phyloP scores from a whole-genome alignment of 2,888 invertebrate species.

The Idaea dimidiata region DNA sequence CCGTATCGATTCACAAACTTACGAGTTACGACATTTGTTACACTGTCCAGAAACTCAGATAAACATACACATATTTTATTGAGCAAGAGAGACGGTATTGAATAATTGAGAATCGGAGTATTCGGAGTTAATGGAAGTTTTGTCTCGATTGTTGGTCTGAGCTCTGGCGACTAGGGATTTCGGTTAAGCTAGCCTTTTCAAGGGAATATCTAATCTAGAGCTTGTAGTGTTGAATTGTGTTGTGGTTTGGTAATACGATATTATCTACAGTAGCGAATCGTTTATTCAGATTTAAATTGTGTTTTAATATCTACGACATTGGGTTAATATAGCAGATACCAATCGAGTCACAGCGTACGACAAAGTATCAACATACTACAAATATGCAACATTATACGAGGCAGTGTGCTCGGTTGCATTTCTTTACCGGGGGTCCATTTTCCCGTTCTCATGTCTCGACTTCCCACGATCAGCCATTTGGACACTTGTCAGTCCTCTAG shows the following conservation, averaged over 20 bases:
- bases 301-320: too few species aligned
- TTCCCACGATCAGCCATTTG: too few species aligned
- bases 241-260: background rate
- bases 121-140: background rate
- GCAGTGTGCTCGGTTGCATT: too few species aligned
- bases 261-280: too few species aligned
- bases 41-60: slow-evolving; percentile 19
- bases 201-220: background rate
- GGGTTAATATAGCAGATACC: too few species aligned
- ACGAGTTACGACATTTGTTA: slow-evolving; percentile 29
- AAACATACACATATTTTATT: slow-evolving; percentile 25
- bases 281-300: too few species aligned
- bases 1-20: slow-evolving; percentile 42
- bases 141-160: background rate
- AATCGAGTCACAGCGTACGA: too few species aligned
- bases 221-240: background rate
- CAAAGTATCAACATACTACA: too few species aligned
- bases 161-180: background rate
- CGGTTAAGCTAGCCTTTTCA: background rate
- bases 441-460: too few species aligned
- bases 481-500: too few species aligned
- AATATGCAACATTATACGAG: too few species aligned
- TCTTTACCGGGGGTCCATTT: too few species aligned
- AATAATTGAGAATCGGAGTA: background rate
- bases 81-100: slow-evolving; percentile 19